These are phyloP conservation scores for Prosapia bicincta DNA, from an alignment of 2,888 invertebrate genomes.

Conservation along the genomic window DNA sequence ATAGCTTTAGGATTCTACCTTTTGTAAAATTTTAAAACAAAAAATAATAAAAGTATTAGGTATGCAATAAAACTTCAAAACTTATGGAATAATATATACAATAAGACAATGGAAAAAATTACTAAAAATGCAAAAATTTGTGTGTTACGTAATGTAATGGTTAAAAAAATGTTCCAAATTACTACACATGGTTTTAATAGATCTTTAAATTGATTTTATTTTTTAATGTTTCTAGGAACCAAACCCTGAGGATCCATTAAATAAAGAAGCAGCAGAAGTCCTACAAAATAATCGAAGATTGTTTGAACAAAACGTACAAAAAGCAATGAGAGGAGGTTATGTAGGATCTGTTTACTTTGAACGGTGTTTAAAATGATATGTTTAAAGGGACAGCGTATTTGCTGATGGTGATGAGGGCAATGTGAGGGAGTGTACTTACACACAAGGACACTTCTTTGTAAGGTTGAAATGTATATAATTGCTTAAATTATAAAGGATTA, in stretches of 20 bases:
- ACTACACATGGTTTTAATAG: no score
- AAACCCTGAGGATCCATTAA: constrained; percentile 97
- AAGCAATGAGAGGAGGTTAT: constrained; percentile 95
- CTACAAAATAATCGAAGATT: constrained; percentile 88
- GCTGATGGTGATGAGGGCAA: constrained; percentile 13
- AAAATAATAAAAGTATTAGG: no score
- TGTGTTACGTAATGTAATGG: no score
- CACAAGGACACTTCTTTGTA: background rate
- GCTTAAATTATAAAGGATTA: background rate
- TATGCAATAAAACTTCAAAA: no score
- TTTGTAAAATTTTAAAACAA: no score
- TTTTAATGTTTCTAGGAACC: constrained; percentile 72
- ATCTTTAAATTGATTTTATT: constrained; percentile 23
- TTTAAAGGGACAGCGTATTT: background rate
- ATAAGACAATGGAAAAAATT: no score
- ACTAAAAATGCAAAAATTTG: no score
- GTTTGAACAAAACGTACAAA: constrained; percentile 94
- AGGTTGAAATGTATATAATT: background rate
- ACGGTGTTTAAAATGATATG: constrained; percentile 85
- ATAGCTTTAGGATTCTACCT: no score
- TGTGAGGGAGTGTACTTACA: background rate
- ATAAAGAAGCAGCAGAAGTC: constrained; percentile 97
- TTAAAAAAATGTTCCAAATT: no score
- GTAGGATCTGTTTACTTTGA: constrained; percentile 94
- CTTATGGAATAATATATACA: no score